phyloP scores from a whole-genome alignment of 2,797 vertebrate species.

The Pteronotus mesoamericanus region DNA sequence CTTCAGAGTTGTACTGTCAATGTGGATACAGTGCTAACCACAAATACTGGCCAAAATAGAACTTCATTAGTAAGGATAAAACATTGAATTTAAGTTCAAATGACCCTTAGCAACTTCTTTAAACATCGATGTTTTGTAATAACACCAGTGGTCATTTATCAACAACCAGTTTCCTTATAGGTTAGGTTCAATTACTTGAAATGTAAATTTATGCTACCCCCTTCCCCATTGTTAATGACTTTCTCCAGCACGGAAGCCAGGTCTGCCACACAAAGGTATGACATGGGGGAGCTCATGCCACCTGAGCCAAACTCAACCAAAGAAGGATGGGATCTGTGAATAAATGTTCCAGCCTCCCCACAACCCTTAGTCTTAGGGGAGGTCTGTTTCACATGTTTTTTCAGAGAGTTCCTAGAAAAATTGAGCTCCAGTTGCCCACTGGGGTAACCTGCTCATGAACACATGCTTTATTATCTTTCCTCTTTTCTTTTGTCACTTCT shows the following conservation, averaged over 20 bases:
- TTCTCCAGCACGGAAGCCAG: neutral
- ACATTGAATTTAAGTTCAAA: neutral
- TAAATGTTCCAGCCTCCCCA: neutral
- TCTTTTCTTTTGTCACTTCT: constrained; percentile 21
- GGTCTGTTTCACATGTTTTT: neutral
- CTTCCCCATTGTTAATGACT: neutral
- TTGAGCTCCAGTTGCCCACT: neutral
- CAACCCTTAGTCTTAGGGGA: neutral
- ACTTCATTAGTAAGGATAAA: neutral
- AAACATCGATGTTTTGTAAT: neutral
- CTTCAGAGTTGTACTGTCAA: neutral
- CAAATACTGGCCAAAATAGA: neutral
- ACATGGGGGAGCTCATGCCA: neutral
- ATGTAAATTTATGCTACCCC: neutral
- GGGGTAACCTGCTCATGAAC: neutral
- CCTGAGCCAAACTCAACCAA: neutral
- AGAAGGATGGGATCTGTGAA: neutral
- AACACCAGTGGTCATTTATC: neutral
- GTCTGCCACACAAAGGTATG: neutral
- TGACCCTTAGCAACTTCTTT: neutral
- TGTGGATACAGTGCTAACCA: neutral
- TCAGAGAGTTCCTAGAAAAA: neutral
- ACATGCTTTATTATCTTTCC: neutral
- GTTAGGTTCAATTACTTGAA: neutral
- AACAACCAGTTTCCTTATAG: neutral